A percentile compares a stretch with the other conserved stretches of the same genome.
phyloP scores from a whole-genome alignment of 1,140 invertebrate species.

The Bombus waltoni region DNA sequence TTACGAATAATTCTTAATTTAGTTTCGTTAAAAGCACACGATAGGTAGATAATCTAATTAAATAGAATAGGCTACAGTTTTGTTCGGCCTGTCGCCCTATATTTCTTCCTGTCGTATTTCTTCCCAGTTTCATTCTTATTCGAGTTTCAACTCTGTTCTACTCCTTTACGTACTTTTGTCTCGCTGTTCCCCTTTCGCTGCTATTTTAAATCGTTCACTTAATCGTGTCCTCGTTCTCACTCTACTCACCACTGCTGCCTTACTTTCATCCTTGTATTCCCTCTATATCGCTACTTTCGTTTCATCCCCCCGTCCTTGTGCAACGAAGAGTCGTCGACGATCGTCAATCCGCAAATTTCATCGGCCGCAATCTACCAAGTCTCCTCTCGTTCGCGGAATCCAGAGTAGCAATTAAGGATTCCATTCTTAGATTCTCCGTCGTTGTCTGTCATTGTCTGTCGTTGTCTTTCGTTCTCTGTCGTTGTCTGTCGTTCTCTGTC shows the following conservation, averaged over 20 bases:
- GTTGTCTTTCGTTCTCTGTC: not conserved
- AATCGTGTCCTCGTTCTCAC: not conserved
- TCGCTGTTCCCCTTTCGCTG: too few relatives aligned
- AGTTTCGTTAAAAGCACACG: too few relatives aligned
- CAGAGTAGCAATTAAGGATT: conserved; percentile 19
- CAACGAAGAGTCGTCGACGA: not conserved
- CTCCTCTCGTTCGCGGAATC: not conserved
- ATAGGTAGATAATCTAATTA: too few relatives aligned
- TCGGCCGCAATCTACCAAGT: not conserved
- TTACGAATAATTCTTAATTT: too few relatives aligned
- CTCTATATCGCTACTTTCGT: not conserved
- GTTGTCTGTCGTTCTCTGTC: not conserved
- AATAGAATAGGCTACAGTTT: too few relatives aligned
- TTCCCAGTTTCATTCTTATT: too few relatives aligned
- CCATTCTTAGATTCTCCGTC: conserved; percentile 41
- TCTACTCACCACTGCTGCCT: not conserved
- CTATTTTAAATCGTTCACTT: not conserved
- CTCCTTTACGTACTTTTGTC: too few relatives aligned
- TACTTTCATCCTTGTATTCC: not conserved
- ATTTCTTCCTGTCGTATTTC: too few relatives aligned
- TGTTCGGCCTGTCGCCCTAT: too few relatives aligned
- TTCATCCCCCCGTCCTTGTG: not conserved
- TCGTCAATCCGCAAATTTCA: conserved; percentile 4
- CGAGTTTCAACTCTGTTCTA: too few relatives aligned
- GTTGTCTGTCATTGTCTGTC: not conserved